Evolutionary conservation across 2,113 vertebrate genomes (phyloP), one percentile per base, ranked within the genome.

Genomic region (Vanacampus margaritifer): DNA sequence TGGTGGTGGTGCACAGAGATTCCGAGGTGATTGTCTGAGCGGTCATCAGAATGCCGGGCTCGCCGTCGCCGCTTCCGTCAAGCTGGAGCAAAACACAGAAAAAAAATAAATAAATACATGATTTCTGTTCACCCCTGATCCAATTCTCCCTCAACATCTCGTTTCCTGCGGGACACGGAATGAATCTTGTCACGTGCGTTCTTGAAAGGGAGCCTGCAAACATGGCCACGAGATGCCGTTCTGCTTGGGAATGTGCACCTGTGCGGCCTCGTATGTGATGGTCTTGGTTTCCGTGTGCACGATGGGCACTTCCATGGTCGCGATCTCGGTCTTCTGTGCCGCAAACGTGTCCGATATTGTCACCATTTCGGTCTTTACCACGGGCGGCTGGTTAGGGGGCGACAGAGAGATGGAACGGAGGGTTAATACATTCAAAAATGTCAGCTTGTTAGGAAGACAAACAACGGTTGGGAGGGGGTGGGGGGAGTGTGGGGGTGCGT

Each of bases 341-440:
- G 95, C 91, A 66, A 92, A 93, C 53, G 92, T 95, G 92, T 98
- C 97, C 84, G 96, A 98, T 92, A 99, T 98, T 79, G 96, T 99
- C 90, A 99, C 94, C 97, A 97, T 99, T 94, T 99, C 97, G 63
- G 97, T 99, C 93, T 99, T 98, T 89, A 99, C 95, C 91, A 99
- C 97, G 9, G 97, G 97, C 79, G 97, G 96, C 97, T 99, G 89
- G 64, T 54, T 78, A 85, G 88, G 88, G 88, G 84, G 67, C 75
- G 87, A 80, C 83, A 84, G 84, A 87, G 82, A 64, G 63, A 65
- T 24, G 36, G 63, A 61, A 35, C n/a, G 45, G 69, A 68, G 2
- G 50, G 73, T 80, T 85, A 84, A 65, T 79, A 64, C 50, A 64
- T 72, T 67, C 78, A 64, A 54, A 57, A 57, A 50, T 9, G 3